These are phyloP conservation scores for Diarsia rubi DNA, from an alignment of 2,888 invertebrate species.

Conservation along the genomic window DNA sequence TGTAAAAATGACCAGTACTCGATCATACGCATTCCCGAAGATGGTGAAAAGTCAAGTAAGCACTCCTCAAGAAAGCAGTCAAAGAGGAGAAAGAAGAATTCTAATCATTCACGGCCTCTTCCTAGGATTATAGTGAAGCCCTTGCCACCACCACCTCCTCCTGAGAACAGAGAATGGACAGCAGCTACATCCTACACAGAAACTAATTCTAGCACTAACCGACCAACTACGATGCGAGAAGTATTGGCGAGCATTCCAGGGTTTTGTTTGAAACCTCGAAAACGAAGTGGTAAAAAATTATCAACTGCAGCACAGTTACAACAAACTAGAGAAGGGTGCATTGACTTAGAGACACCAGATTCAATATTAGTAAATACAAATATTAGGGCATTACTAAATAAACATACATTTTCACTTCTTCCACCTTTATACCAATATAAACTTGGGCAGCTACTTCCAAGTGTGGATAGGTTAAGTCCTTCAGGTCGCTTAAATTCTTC, in stretches of 20 bases:
- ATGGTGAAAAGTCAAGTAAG: slow-evolving; percentile 92
- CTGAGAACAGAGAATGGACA: slow-evolving; percentile 88
- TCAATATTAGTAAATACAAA: slow-evolving; percentile 98
- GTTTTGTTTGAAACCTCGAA: slow-evolving; percentile 95
- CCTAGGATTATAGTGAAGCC: slow-evolving; percentile 96
- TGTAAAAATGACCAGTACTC: slow-evolving; percentile 86
- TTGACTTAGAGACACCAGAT: slow-evolving; percentile 98
- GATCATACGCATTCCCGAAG: slow-evolving; percentile 87
- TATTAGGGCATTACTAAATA: slow-evolving; percentile 96
- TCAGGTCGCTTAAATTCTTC: slow-evolving; percentile 93
- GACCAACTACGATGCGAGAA: slow-evolving; percentile 96
- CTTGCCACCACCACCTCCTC: slow-evolving; percentile 92
- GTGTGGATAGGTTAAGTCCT: slow-evolving; percentile 94
- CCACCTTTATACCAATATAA: slow-evolving; percentile 98
- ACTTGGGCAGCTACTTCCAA: slow-evolving; percentile 97
- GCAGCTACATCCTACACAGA: slow-evolving; percentile 85
- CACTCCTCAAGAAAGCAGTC: slow-evolving; percentile 94
- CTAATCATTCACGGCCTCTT: slow-evolving; percentile 92
- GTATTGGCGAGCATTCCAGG: slow-evolving; percentile 97
- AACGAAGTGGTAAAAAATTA: slow-evolving; percentile 95
- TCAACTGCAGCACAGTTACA: slow-evolving; percentile 98
- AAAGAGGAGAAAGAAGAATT: slow-evolving; percentile 95
- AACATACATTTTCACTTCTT: slow-evolving; percentile 97
- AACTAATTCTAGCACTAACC: slow-evolving; percentile 74
- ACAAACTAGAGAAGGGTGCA: slow-evolving; percentile 97